A percentile compares a stretch with the other conserved stretches of the same genome.
These are phyloP conservation scores for Drosophila nigromelanica DNA, from an alignment of 1,140 invertebrate genomes.

Conservation along the genomic window DNA sequence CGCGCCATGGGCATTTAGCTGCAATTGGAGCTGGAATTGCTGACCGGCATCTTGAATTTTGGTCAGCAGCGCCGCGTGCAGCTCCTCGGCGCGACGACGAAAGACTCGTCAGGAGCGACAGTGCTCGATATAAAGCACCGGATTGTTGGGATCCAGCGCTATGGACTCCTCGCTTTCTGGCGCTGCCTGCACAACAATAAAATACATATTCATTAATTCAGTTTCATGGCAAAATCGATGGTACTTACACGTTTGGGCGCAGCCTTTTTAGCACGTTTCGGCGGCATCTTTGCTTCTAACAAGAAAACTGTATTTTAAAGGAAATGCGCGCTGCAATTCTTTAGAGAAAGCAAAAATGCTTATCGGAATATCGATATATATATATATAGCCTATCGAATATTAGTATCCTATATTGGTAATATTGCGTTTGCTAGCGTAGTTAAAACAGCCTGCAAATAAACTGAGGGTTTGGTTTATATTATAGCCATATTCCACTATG, in stretches of 20 bases:
- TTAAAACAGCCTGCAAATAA: no score
- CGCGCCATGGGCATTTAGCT: constrained; percentile 59
- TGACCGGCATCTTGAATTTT: constrained; percentile 22
- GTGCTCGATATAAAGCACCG: constrained; percentile 64
- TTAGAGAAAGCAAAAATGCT: neutral
- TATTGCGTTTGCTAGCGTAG: no score
- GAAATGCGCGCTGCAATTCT: constrained; percentile 3
- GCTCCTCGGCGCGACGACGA: constrained; percentile 65
- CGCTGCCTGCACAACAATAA: neutral
- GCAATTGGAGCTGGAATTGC: constrained; percentile 57
- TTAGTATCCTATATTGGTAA: neutral
- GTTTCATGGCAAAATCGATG: neutral
- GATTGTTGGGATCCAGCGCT: constrained; percentile 36
- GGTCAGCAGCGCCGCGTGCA: constrained; percentile 55
- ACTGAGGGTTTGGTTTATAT: no score
- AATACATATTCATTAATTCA: neutral
- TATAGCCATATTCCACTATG: no score
- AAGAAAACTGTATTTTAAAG: neutral
- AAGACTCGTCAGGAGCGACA: constrained; percentile 74
- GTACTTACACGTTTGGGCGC: constrained; percentile 12
- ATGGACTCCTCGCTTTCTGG: constrained; percentile 1
- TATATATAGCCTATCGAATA: neutral
- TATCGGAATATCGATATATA: neutral
- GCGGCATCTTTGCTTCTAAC: constrained; percentile 16
- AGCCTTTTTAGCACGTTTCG: constrained; percentile 24